Evolutionary conservation across 1,140 invertebrate genomes (phyloP).

Genomic region (Nephotettix cincticeps): DNA sequence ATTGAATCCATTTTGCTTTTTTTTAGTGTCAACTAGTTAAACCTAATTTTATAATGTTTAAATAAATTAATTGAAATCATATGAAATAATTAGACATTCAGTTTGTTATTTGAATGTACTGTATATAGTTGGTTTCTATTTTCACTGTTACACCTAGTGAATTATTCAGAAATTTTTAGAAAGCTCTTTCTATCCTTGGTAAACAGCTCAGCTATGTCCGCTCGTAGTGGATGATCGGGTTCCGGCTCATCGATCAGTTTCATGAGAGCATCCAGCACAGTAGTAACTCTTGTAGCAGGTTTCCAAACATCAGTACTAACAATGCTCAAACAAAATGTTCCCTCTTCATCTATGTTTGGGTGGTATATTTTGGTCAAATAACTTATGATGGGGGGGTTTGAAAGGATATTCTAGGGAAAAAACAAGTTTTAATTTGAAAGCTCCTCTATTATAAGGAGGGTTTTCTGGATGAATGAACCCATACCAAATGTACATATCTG

Average conservation of each 20-base stretch:
- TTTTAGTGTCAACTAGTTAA: too few species aligned
- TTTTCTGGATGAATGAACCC: conserved; percentile 93
- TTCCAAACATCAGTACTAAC: conserved; percentile 99
- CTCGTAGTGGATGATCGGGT: conserved; percentile 94
- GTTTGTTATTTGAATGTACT: too few species aligned
- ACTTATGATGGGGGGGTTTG: conserved; percentile 96
- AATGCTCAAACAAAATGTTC: conserved; percentile 95
- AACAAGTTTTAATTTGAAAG: conserved; percentile 96
- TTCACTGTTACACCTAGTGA: conserved; percentile 96
- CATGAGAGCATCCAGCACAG: conserved; percentile 96
- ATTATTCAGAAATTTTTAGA: conserved; percentile 97
- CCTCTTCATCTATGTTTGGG: conserved; percentile 99
- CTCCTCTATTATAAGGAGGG: conserved; percentile 97
- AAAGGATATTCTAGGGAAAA: conserved; percentile 99
- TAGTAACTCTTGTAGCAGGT: conserved; percentile 97
- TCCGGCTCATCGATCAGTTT: conserved; percentile 97
- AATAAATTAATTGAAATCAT: too few species aligned
- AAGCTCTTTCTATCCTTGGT: conserved; percentile 96
- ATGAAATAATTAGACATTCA: too few species aligned
- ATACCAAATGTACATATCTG: conserved; percentile 92
- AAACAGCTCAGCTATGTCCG: conserved; percentile 96
- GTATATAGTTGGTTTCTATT: conserved; percentile 63
- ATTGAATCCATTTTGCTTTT: too few species aligned
- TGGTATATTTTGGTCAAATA: conserved; percentile 99
- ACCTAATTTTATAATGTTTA: too few species aligned